These are phyloP conservation scores for Trachelipus rathkii DNA, from an alignment of 1,140 invertebrate species.

Conservation along the genomic window DNA sequence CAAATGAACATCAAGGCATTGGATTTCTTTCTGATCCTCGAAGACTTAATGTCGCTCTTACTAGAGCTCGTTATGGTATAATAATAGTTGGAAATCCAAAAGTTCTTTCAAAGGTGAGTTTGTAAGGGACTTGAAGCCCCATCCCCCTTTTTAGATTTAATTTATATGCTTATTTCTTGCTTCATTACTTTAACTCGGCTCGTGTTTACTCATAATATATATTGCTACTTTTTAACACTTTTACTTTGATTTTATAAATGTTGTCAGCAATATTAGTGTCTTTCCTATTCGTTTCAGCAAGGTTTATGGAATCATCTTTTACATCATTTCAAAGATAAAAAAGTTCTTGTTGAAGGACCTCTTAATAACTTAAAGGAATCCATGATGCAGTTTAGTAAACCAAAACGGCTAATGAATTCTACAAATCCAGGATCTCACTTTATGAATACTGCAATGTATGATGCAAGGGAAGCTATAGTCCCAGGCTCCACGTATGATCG, in stretches of 20 bases:
- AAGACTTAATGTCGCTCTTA: constrained; percentile 95
- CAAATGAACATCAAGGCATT: constrained; percentile 87
- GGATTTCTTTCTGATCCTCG: constrained; percentile 95
- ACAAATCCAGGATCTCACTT: constrained; percentile 94
- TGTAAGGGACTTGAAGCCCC: too few relatives aligned
- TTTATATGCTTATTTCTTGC: too few relatives aligned
- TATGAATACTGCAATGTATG: constrained; percentile 93
- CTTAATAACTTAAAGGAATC: constrained; percentile 96
- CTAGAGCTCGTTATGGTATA: constrained; percentile 90
- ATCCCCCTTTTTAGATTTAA: too few relatives aligned
- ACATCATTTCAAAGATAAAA: constrained; percentile 96
- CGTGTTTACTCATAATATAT: too few relatives aligned
- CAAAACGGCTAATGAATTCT: constrained; percentile 88
- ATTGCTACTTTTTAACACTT: too few relatives aligned
- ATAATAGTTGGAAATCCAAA: constrained; percentile 99
- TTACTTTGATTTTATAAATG: too few relatives aligned
- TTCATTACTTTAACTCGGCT: too few relatives aligned
- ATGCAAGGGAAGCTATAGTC: constrained; percentile 78
- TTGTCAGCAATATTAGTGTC: too few relatives aligned
- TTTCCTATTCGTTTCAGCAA: constrained; percentile 57
- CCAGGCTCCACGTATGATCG: constrained; percentile 72
- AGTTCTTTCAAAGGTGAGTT: constrained; percentile 75
- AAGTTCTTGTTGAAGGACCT: constrained; percentile 95
- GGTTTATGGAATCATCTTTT: constrained; percentile 97
- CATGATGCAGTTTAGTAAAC: constrained; percentile 94